These are phyloP conservation scores for Rhogogaster chlorosoma DNA, from an alignment of 2,888 invertebrate species.

Conservation along the genomic window DNA sequence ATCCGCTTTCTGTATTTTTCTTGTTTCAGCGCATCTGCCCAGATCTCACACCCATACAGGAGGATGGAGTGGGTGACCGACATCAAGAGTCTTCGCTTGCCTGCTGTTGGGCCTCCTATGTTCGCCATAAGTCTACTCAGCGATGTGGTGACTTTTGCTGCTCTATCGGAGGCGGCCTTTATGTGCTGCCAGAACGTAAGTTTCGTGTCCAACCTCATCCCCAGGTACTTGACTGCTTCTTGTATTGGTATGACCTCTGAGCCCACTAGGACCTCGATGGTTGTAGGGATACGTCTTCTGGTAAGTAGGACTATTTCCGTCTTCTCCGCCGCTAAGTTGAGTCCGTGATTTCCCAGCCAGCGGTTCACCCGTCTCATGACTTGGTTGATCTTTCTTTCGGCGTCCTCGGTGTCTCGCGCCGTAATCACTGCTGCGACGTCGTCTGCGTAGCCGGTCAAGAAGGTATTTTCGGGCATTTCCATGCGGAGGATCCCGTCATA, in stretches of 20 bases:
- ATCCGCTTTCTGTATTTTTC: constrained; percentile 56
- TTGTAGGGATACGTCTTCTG: constrained; percentile 1
- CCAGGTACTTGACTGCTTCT: constrained; percentile 58
- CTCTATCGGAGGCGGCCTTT: constrained; percentile 45
- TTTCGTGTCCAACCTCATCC: constrained; percentile 56
- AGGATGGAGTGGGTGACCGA: constrained; percentile 56
- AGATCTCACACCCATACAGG: constrained; percentile 59
- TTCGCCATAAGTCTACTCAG: constrained; percentile 58
- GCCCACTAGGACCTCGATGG: constrained; percentile 41
- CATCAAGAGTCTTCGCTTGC: constrained; percentile 56
- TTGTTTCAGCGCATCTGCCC: constrained; percentile 53
- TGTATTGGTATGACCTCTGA: constrained; percentile 41
- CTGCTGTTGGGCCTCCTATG: too few relatives aligned
- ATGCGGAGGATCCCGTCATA: too few relatives aligned
- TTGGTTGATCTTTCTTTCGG: neutral
- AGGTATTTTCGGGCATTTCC: too few relatives aligned
- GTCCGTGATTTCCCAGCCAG: neutral
- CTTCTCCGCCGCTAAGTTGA: neutral
- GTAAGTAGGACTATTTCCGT: neutral
- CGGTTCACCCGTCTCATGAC: neutral
- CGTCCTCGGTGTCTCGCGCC: neutral
- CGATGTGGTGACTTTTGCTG: constrained; percentile 45
- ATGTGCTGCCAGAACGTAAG: constrained; percentile 56
- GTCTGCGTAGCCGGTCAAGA: too few relatives aligned
- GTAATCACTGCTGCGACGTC: neutral